These are phyloP conservation scores for Lydus trimaculatus DNA, from an alignment of 2,888 invertebrate genomes.

Conservation along the genomic window DNA sequence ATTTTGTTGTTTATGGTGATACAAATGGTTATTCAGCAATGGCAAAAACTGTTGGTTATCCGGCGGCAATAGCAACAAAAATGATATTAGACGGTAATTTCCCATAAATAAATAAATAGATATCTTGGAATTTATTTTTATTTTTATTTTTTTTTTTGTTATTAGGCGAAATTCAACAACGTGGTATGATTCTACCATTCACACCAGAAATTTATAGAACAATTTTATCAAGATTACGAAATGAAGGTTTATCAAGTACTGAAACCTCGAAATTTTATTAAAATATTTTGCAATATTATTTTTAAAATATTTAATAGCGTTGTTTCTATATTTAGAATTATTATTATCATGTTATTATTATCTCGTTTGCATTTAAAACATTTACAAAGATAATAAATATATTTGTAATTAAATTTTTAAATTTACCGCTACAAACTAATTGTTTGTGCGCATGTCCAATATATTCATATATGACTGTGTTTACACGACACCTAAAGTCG, in stretches of 20 bases:
- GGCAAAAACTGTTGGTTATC: constrained; percentile 93
- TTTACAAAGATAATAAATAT: neutral
- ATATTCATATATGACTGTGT: neutral
- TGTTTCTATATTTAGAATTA: neutral
- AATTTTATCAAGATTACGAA: constrained; percentile 83
- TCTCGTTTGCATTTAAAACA: neutral
- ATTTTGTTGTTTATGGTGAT: constrained; percentile 90
- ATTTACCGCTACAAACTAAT: neutral
- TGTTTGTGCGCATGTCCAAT: neutral
- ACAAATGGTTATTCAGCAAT: constrained; percentile 88
- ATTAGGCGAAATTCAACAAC: constrained; percentile 93
- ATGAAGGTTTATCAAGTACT: constrained; percentile 80
- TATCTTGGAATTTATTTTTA: constrained; percentile 17
- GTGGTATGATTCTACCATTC: constrained; percentile 92
- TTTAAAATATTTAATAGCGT: neutral
- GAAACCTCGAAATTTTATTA: constrained; percentile 68
- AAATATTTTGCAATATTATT: constrained; percentile 8
- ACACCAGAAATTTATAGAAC: constrained; percentile 92
- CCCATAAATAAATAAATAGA: neutral
- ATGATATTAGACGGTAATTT: constrained; percentile 93
- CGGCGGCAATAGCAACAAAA: constrained; percentile 94
- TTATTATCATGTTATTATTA: neutral
- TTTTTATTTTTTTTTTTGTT: constrained; percentile 28
- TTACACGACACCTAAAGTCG: too few relatives aligned
- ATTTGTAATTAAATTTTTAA: neutral